Conservation (phyloP, 2,113 vertebrate species). For the Climacteris rufus region DNA sequence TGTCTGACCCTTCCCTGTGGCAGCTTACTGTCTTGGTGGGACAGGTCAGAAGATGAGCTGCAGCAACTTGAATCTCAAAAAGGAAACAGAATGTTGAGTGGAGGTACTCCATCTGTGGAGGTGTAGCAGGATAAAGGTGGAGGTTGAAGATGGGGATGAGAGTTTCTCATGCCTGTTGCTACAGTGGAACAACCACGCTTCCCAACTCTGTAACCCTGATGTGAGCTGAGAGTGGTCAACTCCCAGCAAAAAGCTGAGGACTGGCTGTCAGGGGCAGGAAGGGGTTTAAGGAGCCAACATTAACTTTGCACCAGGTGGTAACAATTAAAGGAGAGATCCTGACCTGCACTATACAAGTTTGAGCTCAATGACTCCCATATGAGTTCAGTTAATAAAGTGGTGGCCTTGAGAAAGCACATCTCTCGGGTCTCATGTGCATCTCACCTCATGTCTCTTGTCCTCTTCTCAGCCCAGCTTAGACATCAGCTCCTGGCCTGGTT, state of each 20-base stretch:
- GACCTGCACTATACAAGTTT: constrained; percentile 31
- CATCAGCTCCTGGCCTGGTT: not conserved
- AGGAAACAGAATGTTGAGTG: not conserved
- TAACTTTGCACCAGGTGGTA: constrained; percentile 24
- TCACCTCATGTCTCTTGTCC: not conserved
- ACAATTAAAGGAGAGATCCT: not conserved
- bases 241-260: not conserved
- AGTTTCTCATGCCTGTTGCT: not conserved
- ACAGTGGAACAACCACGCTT: not conserved
- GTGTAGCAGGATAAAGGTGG: not conserved
- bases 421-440: not conserved
- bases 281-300: not conserved
- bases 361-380: constrained; percentile 48
- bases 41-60: not conserved
- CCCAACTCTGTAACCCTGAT: not conserved
- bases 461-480: not conserved
- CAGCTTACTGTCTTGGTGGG: not conserved
- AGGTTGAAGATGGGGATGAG: not conserved
- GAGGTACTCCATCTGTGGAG: not conserved
- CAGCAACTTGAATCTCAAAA: not conserved
- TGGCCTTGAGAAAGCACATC: not conserved
- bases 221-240: not conserved
- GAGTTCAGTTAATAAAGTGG: not conserved
- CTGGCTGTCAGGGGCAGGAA: not conserved
- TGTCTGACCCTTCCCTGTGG: not conserved